Conservation (phyloP, 2,113 vertebrate species). For the Ploceus nigricollis region DNA sequence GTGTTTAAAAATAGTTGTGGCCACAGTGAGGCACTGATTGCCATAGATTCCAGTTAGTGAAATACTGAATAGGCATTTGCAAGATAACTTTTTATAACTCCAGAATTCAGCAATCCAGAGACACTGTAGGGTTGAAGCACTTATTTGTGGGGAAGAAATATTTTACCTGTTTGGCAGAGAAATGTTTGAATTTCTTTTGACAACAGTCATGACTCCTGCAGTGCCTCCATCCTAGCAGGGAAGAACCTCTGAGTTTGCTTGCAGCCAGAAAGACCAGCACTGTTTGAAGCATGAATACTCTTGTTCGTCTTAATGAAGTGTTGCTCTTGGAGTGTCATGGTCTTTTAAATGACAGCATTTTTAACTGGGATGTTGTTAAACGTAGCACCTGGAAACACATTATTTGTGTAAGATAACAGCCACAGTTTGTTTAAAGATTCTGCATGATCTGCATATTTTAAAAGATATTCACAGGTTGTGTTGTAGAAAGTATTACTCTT, state of each 20-base stretch:
- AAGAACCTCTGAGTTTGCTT: background rate
- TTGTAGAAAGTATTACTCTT: background rate
- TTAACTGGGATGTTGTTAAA: background rate
- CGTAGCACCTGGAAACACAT: background rate
- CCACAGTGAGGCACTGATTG: background rate
- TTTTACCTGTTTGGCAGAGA: background rate
- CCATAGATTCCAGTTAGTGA: background rate
- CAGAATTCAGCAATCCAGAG: background rate
- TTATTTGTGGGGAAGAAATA: background rate
- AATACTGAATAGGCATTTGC: background rate
- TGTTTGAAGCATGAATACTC: background rate
- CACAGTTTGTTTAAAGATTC: background rate
- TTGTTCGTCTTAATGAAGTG: background rate
- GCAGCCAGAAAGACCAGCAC: background rate
- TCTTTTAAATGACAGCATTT: background rate
- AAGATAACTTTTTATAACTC: background rate
- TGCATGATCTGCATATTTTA: background rate
- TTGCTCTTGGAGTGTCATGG: background rate
- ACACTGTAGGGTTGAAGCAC: background rate
- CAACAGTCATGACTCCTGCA: background rate
- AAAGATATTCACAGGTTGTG: background rate
- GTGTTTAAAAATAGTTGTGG: background rate
- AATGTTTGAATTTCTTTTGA: background rate
- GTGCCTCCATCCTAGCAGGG: background rate
- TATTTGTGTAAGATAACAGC: background rate